Base-by-base conservation (phyloP, 2,797 vertebrate genomes). In the Limosa lapponica region DNA sequence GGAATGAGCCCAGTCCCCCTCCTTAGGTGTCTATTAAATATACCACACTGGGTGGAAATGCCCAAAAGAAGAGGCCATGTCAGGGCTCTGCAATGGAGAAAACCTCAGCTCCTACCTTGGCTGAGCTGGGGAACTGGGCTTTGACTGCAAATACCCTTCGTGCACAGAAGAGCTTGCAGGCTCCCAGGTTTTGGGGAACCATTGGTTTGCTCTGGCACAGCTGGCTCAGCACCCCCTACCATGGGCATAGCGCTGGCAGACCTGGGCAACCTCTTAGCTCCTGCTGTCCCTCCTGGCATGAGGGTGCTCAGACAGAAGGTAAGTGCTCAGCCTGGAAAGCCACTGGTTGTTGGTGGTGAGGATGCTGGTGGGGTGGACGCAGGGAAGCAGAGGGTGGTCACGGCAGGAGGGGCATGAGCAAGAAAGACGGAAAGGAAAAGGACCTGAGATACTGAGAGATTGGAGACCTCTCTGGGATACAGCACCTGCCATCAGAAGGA, bases 121-220 rank as follows among this genome's bases (percentile, higher is more conserved):
- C 13, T 0, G 0, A 58, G 20, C 16, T 2, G 1, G 18, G 44
- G 22, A 61, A 10, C 19, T 0, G 4, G 34, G 6, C 8, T 52
- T 58, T 34, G 52, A 23, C 46, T 39, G 24, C 12, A 23, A 39
- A 36, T 11, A 23, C 19, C 10, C 2, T 1, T 34, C 1, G 0
- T n/a, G 41, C 41, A 41, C 46, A 61, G 23, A 15, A 62, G 13
- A 37, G 12, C 16, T 23, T 41, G 5, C 13, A 41, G 30, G 9
- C 25, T 39, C 34, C 49, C 5, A 8, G 41, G 8, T 2, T 67
- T 37, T 44, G 25, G 66, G 52, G 30, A 34, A 61, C 48, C 16
- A 0, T 13, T 32, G 23, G 2, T 11, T 51, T 55, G 25, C 34
- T 61, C 28, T 32, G 23, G 25, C 30, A 10, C 9, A 17, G 49